These are phyloP conservation scores for Brachirus orientalis DNA, from an alignment of 2,113 vertebrate species.

Conservation along the genomic window DNA sequence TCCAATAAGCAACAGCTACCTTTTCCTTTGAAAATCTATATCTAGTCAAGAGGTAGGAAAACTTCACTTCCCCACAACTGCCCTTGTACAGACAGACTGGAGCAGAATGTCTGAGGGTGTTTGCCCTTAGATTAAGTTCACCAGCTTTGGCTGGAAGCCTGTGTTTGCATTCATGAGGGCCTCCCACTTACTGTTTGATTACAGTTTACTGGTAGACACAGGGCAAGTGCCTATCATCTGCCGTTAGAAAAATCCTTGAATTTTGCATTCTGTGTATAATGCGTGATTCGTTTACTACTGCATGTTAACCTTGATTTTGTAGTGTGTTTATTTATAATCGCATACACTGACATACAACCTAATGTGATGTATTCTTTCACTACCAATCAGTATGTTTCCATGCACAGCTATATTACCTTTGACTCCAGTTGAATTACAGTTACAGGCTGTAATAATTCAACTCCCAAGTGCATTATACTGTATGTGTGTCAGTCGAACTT, in stretches of 20 bases:
- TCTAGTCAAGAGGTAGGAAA: background rate
- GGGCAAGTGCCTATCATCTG: conserved; percentile 6
- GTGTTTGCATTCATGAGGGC: conserved; percentile 36
- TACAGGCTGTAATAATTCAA: too few relatives aligned
- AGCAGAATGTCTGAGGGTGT: conserved; percentile 10
- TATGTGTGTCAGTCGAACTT: too few relatives aligned
- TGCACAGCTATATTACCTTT: too few relatives aligned
- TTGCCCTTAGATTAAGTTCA: conserved; percentile 47
- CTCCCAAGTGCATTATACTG: too few relatives aligned
- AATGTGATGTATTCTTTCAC: too few relatives aligned
- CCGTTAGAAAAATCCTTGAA: conserved; percentile 14
- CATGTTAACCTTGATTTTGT: background rate
- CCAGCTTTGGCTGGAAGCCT: conserved; percentile 23
- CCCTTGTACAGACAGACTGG: conserved; percentile 14
- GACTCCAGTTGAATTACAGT: too few relatives aligned
- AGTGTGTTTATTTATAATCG: background rate
- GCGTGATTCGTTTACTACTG: background rate
- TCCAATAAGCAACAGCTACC: background rate
- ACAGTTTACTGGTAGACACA: conserved; percentile 18
- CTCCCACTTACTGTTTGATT: conserved; percentile 34
- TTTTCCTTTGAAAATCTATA: background rate
- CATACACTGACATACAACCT: background rate
- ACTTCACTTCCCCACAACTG: background rate
- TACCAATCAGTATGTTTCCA: too few relatives aligned
- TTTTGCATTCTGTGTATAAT: background rate